phyloP scores from a whole-genome alignment of 2,797 vertebrate genomes.

The Poecilia wingei region DNA sequence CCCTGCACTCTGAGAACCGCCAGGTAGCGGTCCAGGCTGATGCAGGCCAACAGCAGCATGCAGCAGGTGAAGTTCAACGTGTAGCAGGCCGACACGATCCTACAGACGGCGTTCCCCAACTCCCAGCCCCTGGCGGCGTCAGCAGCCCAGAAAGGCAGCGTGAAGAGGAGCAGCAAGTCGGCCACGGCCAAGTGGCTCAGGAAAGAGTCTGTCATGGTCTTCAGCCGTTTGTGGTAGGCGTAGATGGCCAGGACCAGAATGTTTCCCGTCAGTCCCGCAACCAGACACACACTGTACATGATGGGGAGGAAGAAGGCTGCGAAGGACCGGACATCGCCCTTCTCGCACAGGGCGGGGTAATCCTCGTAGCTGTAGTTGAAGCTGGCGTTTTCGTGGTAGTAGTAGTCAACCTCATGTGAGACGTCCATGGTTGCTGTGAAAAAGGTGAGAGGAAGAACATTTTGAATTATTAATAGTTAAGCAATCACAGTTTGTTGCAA shows the following conservation, averaged over 20 bases:
- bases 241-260: slow-evolving; percentile 86
- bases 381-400: slow-evolving; percentile 70
- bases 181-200: slow-evolving; percentile 90
- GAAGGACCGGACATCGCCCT: slow-evolving; percentile 87
- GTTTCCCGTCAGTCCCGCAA: slow-evolving; percentile 88
- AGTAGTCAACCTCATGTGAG: slow-evolving; percentile 54
- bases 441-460: slow-evolving; percentile 27
- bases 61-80: slow-evolving; percentile 91
- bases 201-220: slow-evolving; percentile 88
- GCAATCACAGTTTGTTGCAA: background rate
- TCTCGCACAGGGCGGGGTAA: slow-evolving; percentile 86
- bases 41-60: slow-evolving; percentile 92
- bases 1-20: slow-evolving; percentile 62
- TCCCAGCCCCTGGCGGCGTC: slow-evolving; percentile 88
- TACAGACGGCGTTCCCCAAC: slow-evolving; percentile 85
- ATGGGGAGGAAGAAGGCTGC: slow-evolving; percentile 86
- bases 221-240: slow-evolving; percentile 85
- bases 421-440: slow-evolving; percentile 57
- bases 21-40: slow-evolving; percentile 89
- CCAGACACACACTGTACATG: slow-evolving; percentile 84
- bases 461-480: background rate
- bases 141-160: slow-evolving; percentile 91
- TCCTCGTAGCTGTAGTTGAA: slow-evolving; percentile 75
- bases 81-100: slow-evolving; percentile 86
- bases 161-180: slow-evolving; percentile 89